These are phyloP conservation scores for Hipparchia sbordonii DNA, from an alignment of 2,888 invertebrate genomes.

Conservation along the genomic window DNA sequence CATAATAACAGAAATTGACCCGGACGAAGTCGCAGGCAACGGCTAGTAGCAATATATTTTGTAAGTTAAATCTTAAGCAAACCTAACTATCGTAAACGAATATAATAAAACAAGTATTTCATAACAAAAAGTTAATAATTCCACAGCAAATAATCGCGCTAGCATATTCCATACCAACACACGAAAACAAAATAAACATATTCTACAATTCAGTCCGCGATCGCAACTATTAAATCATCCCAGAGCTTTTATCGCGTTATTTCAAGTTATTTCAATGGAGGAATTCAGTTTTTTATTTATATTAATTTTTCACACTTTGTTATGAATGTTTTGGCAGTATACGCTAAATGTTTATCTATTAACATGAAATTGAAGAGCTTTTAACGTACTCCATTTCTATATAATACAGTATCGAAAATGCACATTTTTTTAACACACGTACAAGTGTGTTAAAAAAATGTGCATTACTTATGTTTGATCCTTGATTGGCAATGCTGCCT, in stretches of 20 bases:
- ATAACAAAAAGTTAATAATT: neutral
- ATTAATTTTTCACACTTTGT: slow-evolving; percentile 31
- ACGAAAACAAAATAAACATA: slow-evolving; percentile 18
- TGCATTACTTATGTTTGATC: no score
- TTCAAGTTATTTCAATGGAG: slow-evolving; percentile 33
- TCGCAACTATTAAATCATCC: slow-evolving; percentile 33
- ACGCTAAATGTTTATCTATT: slow-evolving; percentile 17
- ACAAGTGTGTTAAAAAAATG: no score
- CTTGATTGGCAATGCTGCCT: no score
- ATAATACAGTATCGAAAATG: no score
- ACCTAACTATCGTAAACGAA: slow-evolving; percentile 12
- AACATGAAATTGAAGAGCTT: slow-evolving; percentile 11
- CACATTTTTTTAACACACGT: no score
- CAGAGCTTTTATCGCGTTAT: slow-evolving; percentile 34
- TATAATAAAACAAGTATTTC: neutral
- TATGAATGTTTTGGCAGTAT: slow-evolving; percentile 32
- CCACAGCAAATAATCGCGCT: slow-evolving; percentile 1
- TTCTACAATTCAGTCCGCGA: slow-evolving; percentile 23
- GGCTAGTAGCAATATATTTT: no score
- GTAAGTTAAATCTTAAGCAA: neutral
- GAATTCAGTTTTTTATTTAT: slow-evolving; percentile 35
- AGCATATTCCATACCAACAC: neutral
- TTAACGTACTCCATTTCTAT: no score
- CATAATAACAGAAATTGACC: no score
- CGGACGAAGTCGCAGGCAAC: no score